Evolutionary conservation across 1,140 invertebrate species (phyloP).

Genomic region (Heliothis virescens): DNA sequence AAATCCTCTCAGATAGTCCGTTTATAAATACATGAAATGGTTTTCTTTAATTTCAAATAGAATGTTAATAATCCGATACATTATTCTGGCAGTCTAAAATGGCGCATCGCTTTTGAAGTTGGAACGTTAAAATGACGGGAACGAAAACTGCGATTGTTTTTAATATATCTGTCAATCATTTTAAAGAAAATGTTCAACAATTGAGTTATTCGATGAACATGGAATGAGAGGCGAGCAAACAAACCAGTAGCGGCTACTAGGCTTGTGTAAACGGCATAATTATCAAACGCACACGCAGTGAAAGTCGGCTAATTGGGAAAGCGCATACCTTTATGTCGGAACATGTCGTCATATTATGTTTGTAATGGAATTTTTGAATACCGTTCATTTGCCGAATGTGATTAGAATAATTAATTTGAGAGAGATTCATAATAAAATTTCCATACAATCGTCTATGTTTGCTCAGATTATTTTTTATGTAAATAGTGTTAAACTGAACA

Average conservation of each 20-base stretch:
- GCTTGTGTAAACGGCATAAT: slow-evolving; percentile 54
- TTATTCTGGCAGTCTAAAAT: slow-evolving; percentile 39
- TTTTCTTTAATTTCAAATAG: slow-evolving; percentile 24
- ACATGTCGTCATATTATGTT: slow-evolving; percentile 35
- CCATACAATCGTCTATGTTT: not conserved
- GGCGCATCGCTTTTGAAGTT: slow-evolving; percentile 9
- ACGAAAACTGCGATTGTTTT: not conserved
- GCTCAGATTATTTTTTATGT: too few relatives aligned
- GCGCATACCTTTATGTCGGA: slow-evolving; percentile 46
- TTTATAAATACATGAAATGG: slow-evolving; percentile 40
- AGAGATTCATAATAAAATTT: slow-evolving; percentile 20
- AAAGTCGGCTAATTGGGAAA: slow-evolving; percentile 57
- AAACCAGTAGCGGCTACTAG: slow-evolving; percentile 55
- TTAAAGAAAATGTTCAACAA: slow-evolving; percentile 12
- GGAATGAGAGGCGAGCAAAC: slow-evolving; percentile 47
- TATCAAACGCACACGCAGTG: slow-evolving; percentile 48
- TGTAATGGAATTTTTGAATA: slow-evolving; percentile 16
- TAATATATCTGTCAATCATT: slow-evolving; percentile 17
- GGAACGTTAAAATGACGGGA: not conserved
- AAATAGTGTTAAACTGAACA: too few relatives aligned
- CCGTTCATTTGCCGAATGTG: slow-evolving; percentile 17
- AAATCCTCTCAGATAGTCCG: slow-evolving; percentile 47
- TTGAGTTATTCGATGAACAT: slow-evolving; percentile 26
- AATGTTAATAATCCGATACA: slow-evolving; percentile 38
- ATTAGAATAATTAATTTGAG: slow-evolving; percentile 29